Evolutionary conservation across 2,113 vertebrate genomes (phyloP).

Genomic region (Takifugu flavidus): DNA sequence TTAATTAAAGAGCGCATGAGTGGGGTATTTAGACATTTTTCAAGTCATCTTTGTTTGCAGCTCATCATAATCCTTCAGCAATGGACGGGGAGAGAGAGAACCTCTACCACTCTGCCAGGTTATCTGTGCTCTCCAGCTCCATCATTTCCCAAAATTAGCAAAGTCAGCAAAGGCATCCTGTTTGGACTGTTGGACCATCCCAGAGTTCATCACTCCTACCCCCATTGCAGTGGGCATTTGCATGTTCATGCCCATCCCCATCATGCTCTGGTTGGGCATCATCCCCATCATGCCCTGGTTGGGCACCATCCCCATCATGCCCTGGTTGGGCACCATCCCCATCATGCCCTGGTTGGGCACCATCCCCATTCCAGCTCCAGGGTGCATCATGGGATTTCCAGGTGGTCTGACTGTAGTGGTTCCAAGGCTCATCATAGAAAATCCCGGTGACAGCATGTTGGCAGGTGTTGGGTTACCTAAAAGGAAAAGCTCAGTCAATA

Average conservation of each 20-base stretch:
- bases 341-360: slow-evolving; percentile 73
- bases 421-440: slow-evolving; percentile 85
- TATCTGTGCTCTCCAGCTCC: slow-evolving; percentile 49
- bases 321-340: slow-evolving; percentile 75
- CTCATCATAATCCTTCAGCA: slow-evolving; percentile 89
- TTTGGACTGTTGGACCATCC: slow-evolving; percentile 85
- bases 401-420: slow-evolving; percentile 76
- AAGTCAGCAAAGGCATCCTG: slow-evolving; percentile 98
- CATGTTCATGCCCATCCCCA: slow-evolving; percentile 87
- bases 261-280: slow-evolving; percentile 81
- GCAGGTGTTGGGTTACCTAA: slow-evolving; percentile 82
- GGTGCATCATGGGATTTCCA: slow-evolving; percentile 77
- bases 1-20: slow-evolving; percentile 13
- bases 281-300: slow-evolving; percentile 72
- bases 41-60: slow-evolving; percentile 85
- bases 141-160: slow-evolving; percentile 97
- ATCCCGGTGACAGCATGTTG: slow-evolving; percentile 87
- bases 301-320: slow-evolving; percentile 65
- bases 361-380: slow-evolving; percentile 66
- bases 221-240: slow-evolving; percentile 77
- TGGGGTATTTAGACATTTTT: slow-evolving; percentile 67
- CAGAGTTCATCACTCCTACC: slow-evolving; percentile 75
- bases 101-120: slow-evolving; percentile 33
- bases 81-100: slow-evolving; percentile 40
- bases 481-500: slow-evolving; percentile 19